Base-by-base conservation (phyloP, 2,797 vertebrate species). In the Xiphorhynchus erythropygius region DNA sequence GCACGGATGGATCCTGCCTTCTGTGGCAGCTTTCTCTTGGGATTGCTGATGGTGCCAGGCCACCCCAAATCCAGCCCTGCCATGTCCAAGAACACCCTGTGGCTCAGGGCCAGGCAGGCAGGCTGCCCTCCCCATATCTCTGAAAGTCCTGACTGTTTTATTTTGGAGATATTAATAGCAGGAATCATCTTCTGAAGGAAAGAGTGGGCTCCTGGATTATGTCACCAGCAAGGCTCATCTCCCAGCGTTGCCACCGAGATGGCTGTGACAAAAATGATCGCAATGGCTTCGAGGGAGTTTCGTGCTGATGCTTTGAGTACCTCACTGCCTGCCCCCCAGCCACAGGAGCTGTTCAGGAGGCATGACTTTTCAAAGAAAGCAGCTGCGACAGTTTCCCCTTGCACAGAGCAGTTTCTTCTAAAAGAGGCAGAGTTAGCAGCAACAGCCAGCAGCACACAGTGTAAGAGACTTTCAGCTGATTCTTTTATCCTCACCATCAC, bases 171-270 rank as follows among this genome's bases (percentile, higher is more conserved):
- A 25, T 0, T n/a, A 56, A 67, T 33, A 46, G 30, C 64, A 86
- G 22, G 13, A 74, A 32, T 62, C 21, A 35, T 24, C 10, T 82
- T 84, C 53, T 1, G 3, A 68, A 77, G 71, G 35, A 83, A 46
- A n/a, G 50, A 46, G 46, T 7, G 13, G 30, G 64, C 41, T 94
- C 44, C 64, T 80, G 75, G 64, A 35, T 63, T 37, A 37, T 44
- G 47, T 35, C 55, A 85, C 41, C 32, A 77, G 18, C 73, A 50
- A 70, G 11, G 27, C 42, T 81, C 27, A 33, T 52, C 71, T 85
- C 16, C 44, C 3, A 15, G 55, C 8, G 19, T 6, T 7, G 7
- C 50, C 30, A 49, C n/a, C 0, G 0, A 42, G 47, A 37, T 15
- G 24, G 27, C 86, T 88, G 57, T 55, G 57, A 52, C 65, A 75